A percentile compares a stretch with the other conserved stretches of the same genome.
phyloP scores from a whole-genome alignment of 2,888 invertebrate genomes.

The Pharmacophagus antenor region DNA sequence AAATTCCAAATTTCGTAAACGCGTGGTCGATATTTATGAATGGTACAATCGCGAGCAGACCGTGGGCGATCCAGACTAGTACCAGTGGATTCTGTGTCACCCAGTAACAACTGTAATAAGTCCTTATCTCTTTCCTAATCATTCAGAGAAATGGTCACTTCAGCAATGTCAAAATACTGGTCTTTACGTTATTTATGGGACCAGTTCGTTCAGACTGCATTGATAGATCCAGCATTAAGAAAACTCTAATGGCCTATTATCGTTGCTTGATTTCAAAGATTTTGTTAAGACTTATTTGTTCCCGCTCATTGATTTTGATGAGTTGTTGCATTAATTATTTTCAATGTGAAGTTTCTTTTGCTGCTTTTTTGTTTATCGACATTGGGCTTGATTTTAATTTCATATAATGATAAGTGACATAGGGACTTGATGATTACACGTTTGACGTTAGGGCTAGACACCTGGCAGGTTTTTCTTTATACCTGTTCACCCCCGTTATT shows the following conservation, averaged over 20 bases:
- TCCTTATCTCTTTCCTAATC: conserved; percentile 31
- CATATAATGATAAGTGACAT: too few species aligned
- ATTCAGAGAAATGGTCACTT: conserved; percentile 36
- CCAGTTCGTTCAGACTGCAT: conserved; percentile 29
- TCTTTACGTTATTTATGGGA: conserved; percentile 41
- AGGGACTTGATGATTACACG: too few species aligned
- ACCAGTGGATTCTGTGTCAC: conserved; percentile 57
- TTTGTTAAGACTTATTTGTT: background rate
- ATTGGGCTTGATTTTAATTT: too few species aligned
- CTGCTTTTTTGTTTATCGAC: too few species aligned
- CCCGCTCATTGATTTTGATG: too few species aligned
- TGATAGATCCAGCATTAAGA: conserved; percentile 4
- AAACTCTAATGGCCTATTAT: background rate
- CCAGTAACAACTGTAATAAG: conserved; percentile 22
- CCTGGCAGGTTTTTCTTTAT: too few species aligned
- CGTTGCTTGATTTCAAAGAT: background rate
- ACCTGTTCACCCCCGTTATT: too few species aligned
- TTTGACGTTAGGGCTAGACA: too few species aligned
- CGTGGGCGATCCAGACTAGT: conserved; percentile 66
- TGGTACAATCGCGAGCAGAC: conserved; percentile 37
- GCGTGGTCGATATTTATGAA: conserved; percentile 67
- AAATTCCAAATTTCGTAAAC: conserved; percentile 60
- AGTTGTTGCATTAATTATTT: too few species aligned
- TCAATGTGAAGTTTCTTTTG: too few species aligned
- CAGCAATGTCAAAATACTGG: conserved; percentile 43